Conservation (phyloP, 2,888 invertebrate genomes). For the Phaedon cochleariae region DNA sequence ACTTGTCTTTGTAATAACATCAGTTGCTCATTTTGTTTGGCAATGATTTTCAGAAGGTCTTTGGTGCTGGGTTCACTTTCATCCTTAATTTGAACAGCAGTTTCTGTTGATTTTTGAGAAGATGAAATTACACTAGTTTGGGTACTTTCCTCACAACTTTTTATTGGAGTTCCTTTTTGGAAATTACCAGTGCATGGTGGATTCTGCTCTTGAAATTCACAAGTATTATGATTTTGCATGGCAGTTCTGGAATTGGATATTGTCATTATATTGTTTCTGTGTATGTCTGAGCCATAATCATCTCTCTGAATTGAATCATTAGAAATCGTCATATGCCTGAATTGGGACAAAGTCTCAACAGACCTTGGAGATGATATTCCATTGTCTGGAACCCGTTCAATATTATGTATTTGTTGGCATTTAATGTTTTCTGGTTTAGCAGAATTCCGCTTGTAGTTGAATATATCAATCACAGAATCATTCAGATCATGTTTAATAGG, state of each 20-base stretch:
- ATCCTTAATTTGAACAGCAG: slow-evolving; percentile 27
- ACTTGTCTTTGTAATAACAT: slow-evolving; percentile 72
- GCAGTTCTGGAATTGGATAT: not conserved
- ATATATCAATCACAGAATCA: slow-evolving; percentile 50
- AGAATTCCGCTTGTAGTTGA: slow-evolving; percentile 45
- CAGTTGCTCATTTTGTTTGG: slow-evolving; percentile 71
- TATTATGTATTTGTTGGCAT: not conserved
- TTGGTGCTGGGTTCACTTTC: slow-evolving; percentile 66
- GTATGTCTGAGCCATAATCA: not conserved
- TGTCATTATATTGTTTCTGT: not conserved
- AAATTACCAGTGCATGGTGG: not conserved
- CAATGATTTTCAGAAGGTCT: slow-evolving; percentile 71
- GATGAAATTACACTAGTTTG: slow-evolving; percentile 27
- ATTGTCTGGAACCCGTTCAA: too few relatives aligned
- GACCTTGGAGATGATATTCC: not conserved
- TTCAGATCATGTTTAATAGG: slow-evolving; percentile 27
- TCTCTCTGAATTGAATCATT: not conserved
- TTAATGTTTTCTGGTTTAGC: not conserved
- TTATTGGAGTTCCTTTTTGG: not conserved
- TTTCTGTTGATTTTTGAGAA: slow-evolving; percentile 12
- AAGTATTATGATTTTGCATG: not conserved
- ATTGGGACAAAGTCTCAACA: not conserved
- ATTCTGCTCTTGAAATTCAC: not conserved
- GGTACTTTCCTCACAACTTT: slow-evolving; percentile 38
- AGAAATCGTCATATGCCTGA: not conserved